Percentiles rank a stretch among this genome's conserved stretches.
These are phyloP conservation scores for Sebastes taczanowskii DNA, from an alignment of 2,797 vertebrate species.

Conservation along the genomic window DNA sequence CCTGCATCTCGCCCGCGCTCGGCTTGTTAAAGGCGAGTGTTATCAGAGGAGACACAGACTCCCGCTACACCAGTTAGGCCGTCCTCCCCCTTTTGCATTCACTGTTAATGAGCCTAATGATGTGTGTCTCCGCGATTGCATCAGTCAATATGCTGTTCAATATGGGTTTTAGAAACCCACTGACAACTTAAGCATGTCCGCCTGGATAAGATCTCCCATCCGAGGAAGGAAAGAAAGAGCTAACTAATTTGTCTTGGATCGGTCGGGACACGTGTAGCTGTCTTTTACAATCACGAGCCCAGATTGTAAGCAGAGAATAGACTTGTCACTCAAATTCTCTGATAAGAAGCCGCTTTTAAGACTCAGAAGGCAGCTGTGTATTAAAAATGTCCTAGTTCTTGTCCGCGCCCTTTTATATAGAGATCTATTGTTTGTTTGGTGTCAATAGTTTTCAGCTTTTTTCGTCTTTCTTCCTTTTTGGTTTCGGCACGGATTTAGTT, in stretches of 20 bases:
- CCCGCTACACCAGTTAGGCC: conserved; percentile 74
- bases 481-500: conserved; percentile 25
- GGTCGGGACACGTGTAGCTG: conserved; percentile 79
- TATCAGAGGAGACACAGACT: conserved; percentile 78
- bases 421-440: conserved; percentile 36
- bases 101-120: conserved; percentile 82
- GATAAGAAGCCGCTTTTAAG: conserved; percentile 75
- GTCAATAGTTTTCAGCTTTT: conserved; percentile 9
- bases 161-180: conserved; percentile 76
- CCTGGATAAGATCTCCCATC: conserved; percentile 79
- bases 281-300: conserved; percentile 72
- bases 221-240: conserved; percentile 61
- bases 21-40: conserved; percentile 74
- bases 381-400: conserved; percentile 57
- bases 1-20: conserved; percentile 51
- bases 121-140: conserved; percentile 80
- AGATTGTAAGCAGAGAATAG: conserved; percentile 78
- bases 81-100: conserved; percentile 70
- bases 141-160: conserved; percentile 82
- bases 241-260: conserved; percentile 76
- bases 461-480: conserved; percentile 5
- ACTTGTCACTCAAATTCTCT: conserved; percentile 67
- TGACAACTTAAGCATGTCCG: conserved; percentile 80
- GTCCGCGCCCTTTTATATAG: background rate
- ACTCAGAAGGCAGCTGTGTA: conserved; percentile 41